Evolutionary conservation across 2,888 invertebrate species (phyloP).

Genomic region (Andrena trimmerana): DNA sequence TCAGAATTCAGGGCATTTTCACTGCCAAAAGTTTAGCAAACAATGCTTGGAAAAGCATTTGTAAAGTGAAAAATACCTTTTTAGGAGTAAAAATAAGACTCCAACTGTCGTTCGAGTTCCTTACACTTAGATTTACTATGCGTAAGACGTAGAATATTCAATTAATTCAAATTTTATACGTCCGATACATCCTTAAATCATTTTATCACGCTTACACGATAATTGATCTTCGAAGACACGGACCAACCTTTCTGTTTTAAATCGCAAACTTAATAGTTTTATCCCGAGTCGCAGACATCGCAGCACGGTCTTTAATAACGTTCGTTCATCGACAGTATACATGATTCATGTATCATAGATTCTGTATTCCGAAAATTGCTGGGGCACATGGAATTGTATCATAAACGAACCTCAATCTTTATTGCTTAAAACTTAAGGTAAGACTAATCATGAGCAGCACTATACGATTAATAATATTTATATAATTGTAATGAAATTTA

Average conservation of each 20-base stretch:
- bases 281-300: conserved; percentile 11
- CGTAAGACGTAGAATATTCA: too few relatives aligned
- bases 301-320: conserved; percentile 3
- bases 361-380: conserved; percentile 17
- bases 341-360: conserved; percentile 9
- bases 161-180: too few relatives aligned
- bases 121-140: too few relatives aligned
- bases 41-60: too few relatives aligned
- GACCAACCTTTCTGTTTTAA: conserved; percentile 33
- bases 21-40: too few relatives aligned
- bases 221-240: conserved; percentile 1
- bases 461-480: conserved; percentile 26
- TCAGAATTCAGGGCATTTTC: too few relatives aligned
- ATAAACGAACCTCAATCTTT: conserved; percentile 23
- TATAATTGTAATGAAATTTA: conserved; percentile 14
- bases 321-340: conserved; percentile 29
- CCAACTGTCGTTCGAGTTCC: too few relatives aligned
- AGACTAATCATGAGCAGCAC: conserved; percentile 10
- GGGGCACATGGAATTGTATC: conserved; percentile 43
- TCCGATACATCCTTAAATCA: too few relatives aligned
- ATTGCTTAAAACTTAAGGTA: conserved; percentile 38
- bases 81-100: too few relatives aligned
- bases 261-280: conserved; percentile 13
- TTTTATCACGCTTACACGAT: conserved; percentile 2
- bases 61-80: too few relatives aligned